Evolutionary conservation across 2,113 vertebrate species (phyloP), one percentile per base, ranked within the genome.

Genomic region (Pandion haliaetus): DNA sequence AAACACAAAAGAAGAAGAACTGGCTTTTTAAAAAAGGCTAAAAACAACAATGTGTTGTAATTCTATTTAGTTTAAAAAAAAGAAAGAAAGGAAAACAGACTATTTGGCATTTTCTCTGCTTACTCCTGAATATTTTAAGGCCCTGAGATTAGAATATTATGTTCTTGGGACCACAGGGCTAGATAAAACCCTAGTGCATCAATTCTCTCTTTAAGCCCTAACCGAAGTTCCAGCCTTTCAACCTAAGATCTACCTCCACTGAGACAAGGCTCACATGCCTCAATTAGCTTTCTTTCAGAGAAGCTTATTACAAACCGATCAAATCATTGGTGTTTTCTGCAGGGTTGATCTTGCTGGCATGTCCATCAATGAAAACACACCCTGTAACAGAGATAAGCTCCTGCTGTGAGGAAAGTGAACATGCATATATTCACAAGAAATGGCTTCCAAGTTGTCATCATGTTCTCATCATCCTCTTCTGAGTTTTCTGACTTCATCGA

Each of bases 301-400:
- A 93, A 87, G 93, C 32, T 69, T 61, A 36, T 66, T 59, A 91
- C 94, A 93, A 82, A 88, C 92, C 77, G n/a, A 95, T 97, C 96
- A 59, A 49, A 71, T 36, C 18, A 86, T 71, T 77, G 91, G 95
- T 44, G 94, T 97, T 89, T 83, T 62, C 80, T 17, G 92, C 73
- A 85, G 88, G 63, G 54, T 71, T 4, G 40, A 73, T 47, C 96
- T 70, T 23, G 55, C 93, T 79, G 66, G 63, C 85, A 17, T 2
- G 17, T 93, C 94, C 71, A 36, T 99, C 98, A 99, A 71, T 99
- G 99, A 96, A 99, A 99, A 96, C 97, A 99, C 74, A 98, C 98
- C 98, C 99, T 98, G 98, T 99, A 99, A 96, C 99, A 99, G 96
- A 99, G 98, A 65, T 99, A 99, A 36, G 99, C 99, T 61, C 99